Conservation (phyloP, 1,140 invertebrate species). For the Pseudobourletiella spinata region DNA sequence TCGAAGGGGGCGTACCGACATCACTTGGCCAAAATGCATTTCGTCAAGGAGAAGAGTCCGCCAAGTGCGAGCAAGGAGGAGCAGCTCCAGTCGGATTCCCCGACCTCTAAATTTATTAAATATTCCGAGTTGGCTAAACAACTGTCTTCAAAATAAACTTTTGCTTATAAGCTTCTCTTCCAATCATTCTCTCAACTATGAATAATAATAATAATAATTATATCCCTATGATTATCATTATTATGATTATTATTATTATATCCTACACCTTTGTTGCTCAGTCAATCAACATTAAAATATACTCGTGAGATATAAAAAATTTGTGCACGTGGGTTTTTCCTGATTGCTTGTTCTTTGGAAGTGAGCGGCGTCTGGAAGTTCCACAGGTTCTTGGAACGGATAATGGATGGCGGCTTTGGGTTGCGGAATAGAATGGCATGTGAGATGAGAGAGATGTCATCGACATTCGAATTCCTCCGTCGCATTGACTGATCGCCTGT, state of each 20-base stretch:
- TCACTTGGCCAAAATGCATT: slow-evolving; percentile 93
- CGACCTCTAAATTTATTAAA: slow-evolving; percentile 92
- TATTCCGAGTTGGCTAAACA: slow-evolving; percentile 94
- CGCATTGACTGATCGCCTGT: neutral
- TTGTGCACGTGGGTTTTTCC: neutral
- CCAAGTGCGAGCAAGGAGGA: slow-evolving; percentile 41
- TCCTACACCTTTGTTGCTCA: slow-evolving; percentile 6
- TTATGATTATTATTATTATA: slow-evolving; percentile 3
- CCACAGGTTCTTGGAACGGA: too few relatives aligned
- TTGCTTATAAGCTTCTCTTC: slow-evolving; percentile 16
- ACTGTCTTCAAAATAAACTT: slow-evolving; percentile 78
- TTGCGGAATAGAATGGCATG: too few relatives aligned
- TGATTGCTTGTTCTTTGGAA: neutral
- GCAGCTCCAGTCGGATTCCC: slow-evolving; percentile 64
- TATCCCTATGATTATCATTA: neutral
- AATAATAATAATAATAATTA: neutral
- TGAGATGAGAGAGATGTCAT: too few relatives aligned
- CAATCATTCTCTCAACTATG: slow-evolving; percentile 15
- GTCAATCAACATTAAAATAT: slow-evolving; percentile 8
- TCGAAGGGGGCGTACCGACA: slow-evolving; percentile 95
- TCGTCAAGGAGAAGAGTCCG: slow-evolving; percentile 71
- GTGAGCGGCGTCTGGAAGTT: too few relatives aligned
- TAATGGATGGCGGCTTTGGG: too few relatives aligned
- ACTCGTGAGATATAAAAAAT: neutral
- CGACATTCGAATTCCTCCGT: neutral